phyloP scores from a whole-genome alignment of 1,140 invertebrate species.

The Harpegnathos saltator region DNA sequence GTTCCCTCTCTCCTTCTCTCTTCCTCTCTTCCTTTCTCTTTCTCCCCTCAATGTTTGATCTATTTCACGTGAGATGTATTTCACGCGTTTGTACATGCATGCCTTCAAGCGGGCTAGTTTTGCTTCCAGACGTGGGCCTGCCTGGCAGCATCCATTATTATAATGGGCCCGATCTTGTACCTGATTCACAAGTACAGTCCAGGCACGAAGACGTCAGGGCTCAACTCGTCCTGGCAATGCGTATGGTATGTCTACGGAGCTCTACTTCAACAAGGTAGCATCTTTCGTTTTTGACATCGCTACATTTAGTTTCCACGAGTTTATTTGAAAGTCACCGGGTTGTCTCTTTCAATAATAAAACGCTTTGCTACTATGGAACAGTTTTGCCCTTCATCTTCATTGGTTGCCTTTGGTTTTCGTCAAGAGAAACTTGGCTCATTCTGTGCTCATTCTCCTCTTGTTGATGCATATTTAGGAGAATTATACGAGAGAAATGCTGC shows the following conservation, averaged over 20 bases:
- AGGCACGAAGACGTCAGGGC: conserved; percentile 78
- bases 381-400: not conserved
- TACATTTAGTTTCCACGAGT: not conserved
- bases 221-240: conserved; percentile 88
- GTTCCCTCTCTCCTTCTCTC: no score
- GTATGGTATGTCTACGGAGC: conserved; percentile 97
- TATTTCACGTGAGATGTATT: conserved; percentile 13
- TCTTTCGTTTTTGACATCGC: not conserved
- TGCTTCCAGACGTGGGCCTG: conserved; percentile 92
- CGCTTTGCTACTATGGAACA: not conserved
- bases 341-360: not conserved
- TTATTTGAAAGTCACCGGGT: no score
- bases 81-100: conserved; percentile 1
- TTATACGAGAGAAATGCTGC: not conserved
- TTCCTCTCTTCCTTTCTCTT: no score
- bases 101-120: conserved; percentile 17
- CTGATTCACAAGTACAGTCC: conserved; percentile 91
- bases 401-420: not conserved
- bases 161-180: conserved; percentile 93
- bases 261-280: conserved; percentile 94
- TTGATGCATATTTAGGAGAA: not conserved
- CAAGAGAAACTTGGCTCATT: not conserved
- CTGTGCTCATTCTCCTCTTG: not conserved
- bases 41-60: conserved; percentile 1
- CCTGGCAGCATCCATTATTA: conserved; percentile 89